Evolutionary conservation across 2,113 vertebrate genomes (phyloP), one percentile per base, ranked within the genome.

Genomic region (Lamprotornis superbus): DNA sequence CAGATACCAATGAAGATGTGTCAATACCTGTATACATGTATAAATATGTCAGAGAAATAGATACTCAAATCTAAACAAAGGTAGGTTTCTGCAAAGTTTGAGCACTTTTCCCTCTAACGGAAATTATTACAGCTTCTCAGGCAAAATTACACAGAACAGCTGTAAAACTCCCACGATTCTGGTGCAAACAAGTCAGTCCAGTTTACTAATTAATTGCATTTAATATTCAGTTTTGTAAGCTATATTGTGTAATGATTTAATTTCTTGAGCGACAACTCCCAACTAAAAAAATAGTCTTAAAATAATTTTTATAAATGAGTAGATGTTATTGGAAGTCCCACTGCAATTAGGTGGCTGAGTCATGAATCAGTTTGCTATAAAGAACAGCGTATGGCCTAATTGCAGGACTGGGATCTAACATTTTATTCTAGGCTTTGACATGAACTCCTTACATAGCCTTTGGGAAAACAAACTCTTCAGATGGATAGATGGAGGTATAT

Each of bases 261-360:
- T 93, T 94, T 91, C 63, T 80, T 92, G 63, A 77, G 59, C 71
- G 93, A 94, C 68, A 87, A 67, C 56, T 74, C 37, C 23, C 22
- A 67, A 63, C 47, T 80, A 79, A 89, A 83, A 88, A 89, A 73
- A 44, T 2, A 42, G 46, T 59, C 65, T 74, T 77, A 74, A 91
- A 92, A 90, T 55, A 0, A 31, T 80, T 91, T 94, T 87, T 93
- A 88, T 91, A 94, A 91, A 87, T 50, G 35, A 90, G 39, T 73
- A 90, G 63, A 82, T 42, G 67, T 67, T 93, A 90, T 78, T 91
- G 85, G 85, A 94, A 93, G 71, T 83, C 83, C 88, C 92, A 89
- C 22, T 90, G 90, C 83, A 96, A 88, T 93, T 95, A 90, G 64
- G n/a, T 64, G 56, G 59, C 91, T 92, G 93, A 96, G 64, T 92